Percentiles rank a stretch among this genome's conserved stretches.
These are phyloP conservation scores for Apamea crenata DNA, from an alignment of 2,888 invertebrate genomes.

Conservation along the genomic window DNA sequence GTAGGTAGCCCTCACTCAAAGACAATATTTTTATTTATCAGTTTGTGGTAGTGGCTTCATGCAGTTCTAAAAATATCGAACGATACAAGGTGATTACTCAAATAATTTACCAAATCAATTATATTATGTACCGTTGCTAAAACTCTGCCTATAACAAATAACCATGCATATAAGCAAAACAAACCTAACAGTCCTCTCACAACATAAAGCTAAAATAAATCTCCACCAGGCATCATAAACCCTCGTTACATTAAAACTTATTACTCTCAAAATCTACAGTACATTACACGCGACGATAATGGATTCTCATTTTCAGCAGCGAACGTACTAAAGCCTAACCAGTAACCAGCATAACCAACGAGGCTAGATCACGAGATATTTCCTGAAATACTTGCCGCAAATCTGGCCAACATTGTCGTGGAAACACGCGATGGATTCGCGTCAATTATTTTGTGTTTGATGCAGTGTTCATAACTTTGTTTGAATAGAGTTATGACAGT, in stretches of 20 bases:
- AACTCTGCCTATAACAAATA: neutral
- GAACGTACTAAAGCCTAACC: constrained; percentile 26
- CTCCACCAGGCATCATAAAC: neutral
- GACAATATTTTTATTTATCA: neutral
- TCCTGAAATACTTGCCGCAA: constrained; percentile 49
- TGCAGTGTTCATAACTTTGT: neutral
- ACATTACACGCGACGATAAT: constrained; percentile 15
- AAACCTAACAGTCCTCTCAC: neutral
- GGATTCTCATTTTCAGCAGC: constrained; percentile 33
- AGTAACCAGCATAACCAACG: constrained; percentile 41
- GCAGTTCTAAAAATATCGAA: neutral
- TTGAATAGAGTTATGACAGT: neutral
- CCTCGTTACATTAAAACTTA: constrained; percentile 4
- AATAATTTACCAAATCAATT: neutral
- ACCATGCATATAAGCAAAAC: no score
- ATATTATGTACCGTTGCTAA: fast-evolving
- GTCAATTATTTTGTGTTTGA: neutral
- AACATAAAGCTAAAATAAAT: constrained; percentile 1
- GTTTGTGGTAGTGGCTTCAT: neutral
- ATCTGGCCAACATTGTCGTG: constrained; percentile 47
- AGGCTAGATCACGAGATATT: constrained; percentile 55
- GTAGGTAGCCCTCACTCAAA: neutral
- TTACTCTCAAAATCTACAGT: constrained; percentile 13
- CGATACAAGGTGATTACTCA: neutral
- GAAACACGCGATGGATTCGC: constrained; percentile 29